Base-by-base conservation (phyloP, 1,140 invertebrate genomes). In the Drosophila sucinea region DNA sequence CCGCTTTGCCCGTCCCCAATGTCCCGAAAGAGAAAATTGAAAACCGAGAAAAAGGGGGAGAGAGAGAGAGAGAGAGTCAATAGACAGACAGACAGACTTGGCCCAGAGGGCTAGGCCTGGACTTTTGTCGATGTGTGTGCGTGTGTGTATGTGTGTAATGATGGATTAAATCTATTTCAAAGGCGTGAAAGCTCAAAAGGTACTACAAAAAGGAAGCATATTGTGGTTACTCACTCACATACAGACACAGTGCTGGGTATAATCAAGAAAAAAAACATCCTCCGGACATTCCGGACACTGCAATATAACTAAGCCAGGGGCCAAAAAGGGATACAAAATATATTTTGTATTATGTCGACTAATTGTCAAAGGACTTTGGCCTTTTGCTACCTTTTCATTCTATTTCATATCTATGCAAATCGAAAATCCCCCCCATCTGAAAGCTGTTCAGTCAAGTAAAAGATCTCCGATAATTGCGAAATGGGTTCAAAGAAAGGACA, bases 81-180 rank as follows among this genome's bases (percentile, higher is more conserved):
- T 86, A 86, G 72, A 77, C 79, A 73, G 64, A 65, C 77, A 76
- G 72, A 77, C 79, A 73, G 64, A 65, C 77, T 72, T 71, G 74
- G 58, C 82, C 71, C 40, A 38, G 35, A 51, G 41, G 75, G 82
- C 74, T 72, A 85, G 70, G 51, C 61, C 55, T 33, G 69, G 32
- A 32, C 27, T 60, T 44, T 38, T 44, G 57, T n/a, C 55, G 54
- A 17, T 66, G 51, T 54, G 33, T 35, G 38, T 65, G 30, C 51
- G 29, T 56, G 62, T 62, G 62, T 81, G 60, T 68, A 57, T 23
- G 60, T 76, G 55, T 44, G 75, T 77, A 87, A 86, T 86, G 83
- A 87, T 89, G 83, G 83, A 87, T 87, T 87, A 87, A 89, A 87
- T 87, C 84, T 87, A 84, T 89, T 84, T 87, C 83, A 89, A 87